Evolutionary conservation across 2,797 vertebrate species (phyloP), one percentile per base, ranked within the genome.

Genomic region (Coilia nasus): DNA sequence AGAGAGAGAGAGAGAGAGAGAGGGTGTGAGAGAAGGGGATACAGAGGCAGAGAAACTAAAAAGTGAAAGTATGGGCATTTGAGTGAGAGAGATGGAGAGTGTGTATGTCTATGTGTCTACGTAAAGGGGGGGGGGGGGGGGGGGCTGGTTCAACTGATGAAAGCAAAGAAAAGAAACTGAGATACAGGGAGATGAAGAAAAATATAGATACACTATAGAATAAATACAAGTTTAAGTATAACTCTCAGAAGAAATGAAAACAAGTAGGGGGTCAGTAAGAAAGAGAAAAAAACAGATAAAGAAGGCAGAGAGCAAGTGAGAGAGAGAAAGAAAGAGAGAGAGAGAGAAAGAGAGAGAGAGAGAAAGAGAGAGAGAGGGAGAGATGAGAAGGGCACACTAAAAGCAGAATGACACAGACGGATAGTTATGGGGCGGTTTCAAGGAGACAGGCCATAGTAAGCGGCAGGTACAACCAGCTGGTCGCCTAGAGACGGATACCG

Each of bases 361-460:
- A 25, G 62, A 31, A 25, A 67, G 62, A 67, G 62, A 23, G 64
- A 71, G 64, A 15, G 62, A 67, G 23, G 1, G 11, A n/a, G 9
- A 62, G 6, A 62, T 62, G n/a, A 31, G 31, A 15, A 84, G 2
- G 19, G 41, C 50, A 56, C 84, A 84, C 41, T 82, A 67, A 50
- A 81, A 67, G 81, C 78, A 62, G 81, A 80, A 5, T 44, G 64
- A 56, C 80, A 46, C 23, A 85, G 82, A 81, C 44, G 15, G 50
- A 35, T 81, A 47, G 81, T 59, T 81, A 50, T 50, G 35, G 31
- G 14, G 25, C 44, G 5, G 62, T 83, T 75, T 75, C 28, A 46
- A 87, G 28, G 56, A 57, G 81, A 82, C 81, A 17, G 14, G 44
- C 50, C 81, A 85, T 67, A 87, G 81, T 81, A 85, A 85, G 44